These are phyloP conservation scores for Drosophila hydei DNA, from an alignment of 1,140 invertebrate genomes.

Conservation along the genomic window DNA sequence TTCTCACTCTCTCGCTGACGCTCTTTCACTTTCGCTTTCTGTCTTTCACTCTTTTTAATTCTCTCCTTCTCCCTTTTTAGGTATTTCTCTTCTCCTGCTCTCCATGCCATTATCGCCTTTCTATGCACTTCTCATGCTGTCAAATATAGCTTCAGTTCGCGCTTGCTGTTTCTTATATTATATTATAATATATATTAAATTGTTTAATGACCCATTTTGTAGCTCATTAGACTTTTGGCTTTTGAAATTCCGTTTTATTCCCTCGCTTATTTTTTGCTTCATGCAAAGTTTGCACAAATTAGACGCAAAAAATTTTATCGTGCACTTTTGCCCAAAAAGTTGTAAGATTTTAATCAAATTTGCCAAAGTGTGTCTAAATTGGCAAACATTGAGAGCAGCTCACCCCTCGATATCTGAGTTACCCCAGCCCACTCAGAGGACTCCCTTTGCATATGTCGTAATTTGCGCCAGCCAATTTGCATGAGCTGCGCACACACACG, in stretches of 20 bases:
- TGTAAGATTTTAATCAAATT: slow-evolving; percentile 78
- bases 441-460: slow-evolving; percentile 64
- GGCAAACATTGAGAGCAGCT: slow-evolving; percentile 60
- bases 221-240: not conserved
- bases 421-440: slow-evolving; percentile 1
- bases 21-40: not conserved
- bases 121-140: not conserved
- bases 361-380: slow-evolving; percentile 79
- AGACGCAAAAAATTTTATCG: slow-evolving; percentile 38
- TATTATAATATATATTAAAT: not conserved
- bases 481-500: slow-evolving; percentile 24
- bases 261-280: not conserved
- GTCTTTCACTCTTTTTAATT: not conserved
- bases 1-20: not conserved
- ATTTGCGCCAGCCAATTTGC: slow-evolving; percentile 74
- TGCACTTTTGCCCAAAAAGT: slow-evolving; percentile 38
- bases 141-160: not conserved
- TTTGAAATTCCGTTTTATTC: not conserved
- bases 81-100: not conserved
- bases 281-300: slow-evolving; percentile 62
- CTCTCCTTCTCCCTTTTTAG: not conserved
- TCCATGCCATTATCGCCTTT: not conserved
- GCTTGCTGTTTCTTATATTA: not conserved
- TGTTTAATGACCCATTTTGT: not conserved
- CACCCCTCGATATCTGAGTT: slow-evolving; percentile 34